Conservation (phyloP, 2,888 invertebrate genomes). For the Acronicta alni region DNA sequence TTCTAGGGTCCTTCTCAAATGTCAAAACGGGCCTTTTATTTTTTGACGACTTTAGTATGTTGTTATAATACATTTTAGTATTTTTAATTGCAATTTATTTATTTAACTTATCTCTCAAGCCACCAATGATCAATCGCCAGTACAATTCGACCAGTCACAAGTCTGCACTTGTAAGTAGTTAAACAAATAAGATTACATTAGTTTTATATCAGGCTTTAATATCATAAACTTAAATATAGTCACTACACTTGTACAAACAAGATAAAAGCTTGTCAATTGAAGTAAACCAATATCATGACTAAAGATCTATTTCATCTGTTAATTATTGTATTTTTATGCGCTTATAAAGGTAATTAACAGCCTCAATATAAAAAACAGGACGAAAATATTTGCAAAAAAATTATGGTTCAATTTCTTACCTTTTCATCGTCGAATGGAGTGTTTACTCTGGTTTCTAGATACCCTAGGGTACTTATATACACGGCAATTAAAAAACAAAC, state of each 20-base stretch:
- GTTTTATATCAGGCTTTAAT: neutral
- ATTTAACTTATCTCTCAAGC: too few species aligned
- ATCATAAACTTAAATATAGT: neutral
- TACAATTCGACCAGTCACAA: too few species aligned
- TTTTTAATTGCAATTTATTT: too few species aligned
- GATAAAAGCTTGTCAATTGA: too few species aligned
- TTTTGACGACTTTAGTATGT: too few species aligned
- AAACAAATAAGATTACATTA: too few species aligned
- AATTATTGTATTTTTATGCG: neutral
- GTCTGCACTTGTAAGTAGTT: too few species aligned
- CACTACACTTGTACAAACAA: too few species aligned
- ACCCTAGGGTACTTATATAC: slow-evolving; percentile 94
- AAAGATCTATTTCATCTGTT: neutral
- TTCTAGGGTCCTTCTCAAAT: too few species aligned
- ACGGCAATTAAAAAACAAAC: slow-evolving; percentile 92
- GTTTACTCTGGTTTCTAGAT: slow-evolving; percentile 96
- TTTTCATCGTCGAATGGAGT: slow-evolving; percentile 95
- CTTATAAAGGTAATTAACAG: neutral
- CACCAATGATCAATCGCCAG: too few species aligned
- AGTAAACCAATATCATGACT: slow-evolving; percentile 2
- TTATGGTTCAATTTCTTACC: slow-evolving; percentile 75
- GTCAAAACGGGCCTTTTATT: too few species aligned
- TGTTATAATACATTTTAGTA: too few species aligned
- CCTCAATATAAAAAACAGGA: neutral
- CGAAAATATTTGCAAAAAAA: neutral